Conservation (phyloP, 2,113 vertebrate species). For the Dromiciops gliroides region DNA sequence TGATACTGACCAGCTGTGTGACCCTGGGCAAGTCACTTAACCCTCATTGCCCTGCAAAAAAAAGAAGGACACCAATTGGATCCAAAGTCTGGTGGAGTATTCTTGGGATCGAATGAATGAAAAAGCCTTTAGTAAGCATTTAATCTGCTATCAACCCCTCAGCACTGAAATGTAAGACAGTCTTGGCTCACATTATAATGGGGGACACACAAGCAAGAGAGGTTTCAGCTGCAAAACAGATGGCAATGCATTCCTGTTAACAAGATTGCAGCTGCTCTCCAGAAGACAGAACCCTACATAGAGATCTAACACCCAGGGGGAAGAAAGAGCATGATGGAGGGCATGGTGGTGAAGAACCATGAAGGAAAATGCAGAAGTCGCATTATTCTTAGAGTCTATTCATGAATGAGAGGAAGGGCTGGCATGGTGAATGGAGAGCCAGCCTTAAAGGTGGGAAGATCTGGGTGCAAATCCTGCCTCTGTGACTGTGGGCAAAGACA, state of each 20-base stretch:
- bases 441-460: background rate
- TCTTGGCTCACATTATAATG: background rate
- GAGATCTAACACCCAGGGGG: background rate
- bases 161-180: background rate
- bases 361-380: background rate
- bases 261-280: too few species aligned
- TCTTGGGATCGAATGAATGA: background rate
- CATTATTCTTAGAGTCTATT: background rate
- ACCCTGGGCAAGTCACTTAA: too few species aligned
- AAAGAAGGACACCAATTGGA: too few species aligned
- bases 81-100: background rate
- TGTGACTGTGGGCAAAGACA: background rate
- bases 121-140: background rate
- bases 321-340: background rate
- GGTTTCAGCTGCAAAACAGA: background rate
- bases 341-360: background rate
- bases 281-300: background rate
- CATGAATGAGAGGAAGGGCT: background rate
- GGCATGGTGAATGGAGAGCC: background rate
- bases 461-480: background rate
- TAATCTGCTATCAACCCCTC: background rate
- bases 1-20: too few species aligned
- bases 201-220: background rate
- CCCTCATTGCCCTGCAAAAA: too few species aligned
- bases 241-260: background rate